Base-by-base conservation (phyloP, 2,797 vertebrate species). In the Spondyliosoma cantharus region DNA sequence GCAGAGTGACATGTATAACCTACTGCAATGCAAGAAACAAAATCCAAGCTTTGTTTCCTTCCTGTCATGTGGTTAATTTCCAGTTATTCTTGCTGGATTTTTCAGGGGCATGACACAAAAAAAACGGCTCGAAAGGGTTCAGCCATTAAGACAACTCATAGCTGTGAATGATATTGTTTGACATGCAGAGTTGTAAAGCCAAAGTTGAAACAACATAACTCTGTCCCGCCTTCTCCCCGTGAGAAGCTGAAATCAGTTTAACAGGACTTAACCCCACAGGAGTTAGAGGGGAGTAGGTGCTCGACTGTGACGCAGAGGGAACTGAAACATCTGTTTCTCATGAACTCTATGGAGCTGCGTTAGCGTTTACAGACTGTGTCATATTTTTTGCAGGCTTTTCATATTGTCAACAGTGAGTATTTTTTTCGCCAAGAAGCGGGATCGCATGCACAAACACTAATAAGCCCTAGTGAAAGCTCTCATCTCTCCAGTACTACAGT, bases 91-190 rank as follows among this genome's bases (percentile, higher is more conserved):
- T 86, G 82, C 81, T 84, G 93, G 93, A 93, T 92, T 90, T 95
- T 94, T 95, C 95, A 95, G 95, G 94, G 92, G 91, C 86, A 88
- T 82, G 89, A 93, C 83, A 87, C 5, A 93, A 82, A 92, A 92
- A 79, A 81, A 92, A 80, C 48, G 3, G 64, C 77, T 74, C 19
- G 69, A 79, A 87, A 80, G 74, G 56, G 90, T 91, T 89, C 85
- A 81, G 92, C 87, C 91, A 84, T 90, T 86, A 63, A 69, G 45
- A 89, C 85, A 71, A 89, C 87, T 62, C 85, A 85, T 90, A 88
- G 77, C 84, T 91, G 83, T 88, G 90, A 89, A 86, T 77, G 74
- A 86, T 89, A 81, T 86, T 83, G 78, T 82, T 94, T 91, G 86
- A 92, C 94, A 91, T 85, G 72, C 82, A 85, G 89, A 89, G 81